phyloP scores from a whole-genome alignment of 2,113 vertebrate genomes.

The Sprattus sprattus region DNA sequence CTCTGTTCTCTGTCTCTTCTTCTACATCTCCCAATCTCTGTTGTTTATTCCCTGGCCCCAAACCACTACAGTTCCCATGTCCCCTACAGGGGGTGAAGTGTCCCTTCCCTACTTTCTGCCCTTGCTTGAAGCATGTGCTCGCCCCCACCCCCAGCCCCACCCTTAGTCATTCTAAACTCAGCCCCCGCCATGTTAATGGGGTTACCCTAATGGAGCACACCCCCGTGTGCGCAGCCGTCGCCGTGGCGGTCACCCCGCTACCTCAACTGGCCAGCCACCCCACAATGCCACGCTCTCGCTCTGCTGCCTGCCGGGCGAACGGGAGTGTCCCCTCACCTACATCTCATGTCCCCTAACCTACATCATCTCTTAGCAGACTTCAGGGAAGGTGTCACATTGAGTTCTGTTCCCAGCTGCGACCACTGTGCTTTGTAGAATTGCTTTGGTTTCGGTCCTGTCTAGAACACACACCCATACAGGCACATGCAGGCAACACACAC shows the following conservation, averaged over 20 bases:
- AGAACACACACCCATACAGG: neutral
- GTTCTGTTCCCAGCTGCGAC: slow-evolving; percentile 2
- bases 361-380: neutral
- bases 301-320: neutral
- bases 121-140: neutral
- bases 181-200: neutral
- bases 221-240: neutral
- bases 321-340: neutral
- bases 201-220: neutral
- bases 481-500: neutral
- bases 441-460: neutral
- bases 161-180: neutral
- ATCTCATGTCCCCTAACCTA: slow-evolving; percentile 13
- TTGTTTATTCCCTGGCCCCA: neutral
- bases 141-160: neutral
- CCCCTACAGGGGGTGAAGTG: neutral
- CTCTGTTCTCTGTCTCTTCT: neutral
- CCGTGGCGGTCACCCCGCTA: neutral
- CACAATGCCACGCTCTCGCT: neutral
- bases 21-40: neutral
- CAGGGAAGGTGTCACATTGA: neutral
- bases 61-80: neutral
- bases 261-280: neutral
- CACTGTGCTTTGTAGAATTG: neutral
- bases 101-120: neutral